Evolutionary conservation across 1,140 invertebrate genomes (phyloP).

Genomic region (Rhyzopertha dominica): DNA sequence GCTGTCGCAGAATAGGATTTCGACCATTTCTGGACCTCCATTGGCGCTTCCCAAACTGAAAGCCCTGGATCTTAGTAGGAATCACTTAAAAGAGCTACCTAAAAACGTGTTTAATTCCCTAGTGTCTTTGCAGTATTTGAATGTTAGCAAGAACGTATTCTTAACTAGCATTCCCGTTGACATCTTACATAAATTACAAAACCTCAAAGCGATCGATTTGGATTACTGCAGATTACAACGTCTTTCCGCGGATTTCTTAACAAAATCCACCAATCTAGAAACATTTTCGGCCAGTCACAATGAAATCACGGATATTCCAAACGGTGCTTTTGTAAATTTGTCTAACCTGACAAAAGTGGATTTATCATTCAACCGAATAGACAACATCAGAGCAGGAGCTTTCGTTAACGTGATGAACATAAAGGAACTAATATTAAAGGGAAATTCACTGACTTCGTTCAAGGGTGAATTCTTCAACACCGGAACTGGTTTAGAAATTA

Average conservation of each 20-base stretch:
- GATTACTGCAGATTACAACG: slow-evolving; percentile 66
- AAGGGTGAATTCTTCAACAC: slow-evolving; percentile 75
- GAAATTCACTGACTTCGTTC: slow-evolving; percentile 68
- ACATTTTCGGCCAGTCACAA: slow-evolving; percentile 64
- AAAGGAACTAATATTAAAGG: slow-evolving; percentile 59
- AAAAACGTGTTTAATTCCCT: slow-evolving; percentile 65
- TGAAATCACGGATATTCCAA: slow-evolving; percentile 62
- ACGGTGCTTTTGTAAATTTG: slow-evolving; percentile 67
- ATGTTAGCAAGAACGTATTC: slow-evolving; percentile 72
- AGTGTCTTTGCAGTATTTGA: slow-evolving; percentile 63
- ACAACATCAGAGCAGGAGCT: slow-evolving; percentile 62
- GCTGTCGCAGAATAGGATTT: slow-evolving; percentile 70
- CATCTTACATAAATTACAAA: slow-evolving; percentile 55
- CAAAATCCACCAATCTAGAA: slow-evolving; percentile 60
- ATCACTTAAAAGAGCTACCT: slow-evolving; percentile 66
- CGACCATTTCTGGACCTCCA: slow-evolving; percentile 58
- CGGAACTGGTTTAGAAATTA: slow-evolving; percentile 62
- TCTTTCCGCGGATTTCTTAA: slow-evolving; percentile 64
- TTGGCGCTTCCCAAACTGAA: slow-evolving; percentile 61
- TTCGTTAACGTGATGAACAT: slow-evolving; percentile 67
- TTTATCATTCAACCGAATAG: slow-evolving; percentile 72
- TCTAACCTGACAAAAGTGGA: slow-evolving; percentile 66
- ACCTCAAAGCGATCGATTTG: slow-evolving; percentile 65
- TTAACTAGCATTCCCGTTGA: slow-evolving; percentile 55
- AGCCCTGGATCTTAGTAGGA: slow-evolving; percentile 71